phyloP scores from a whole-genome alignment of 2,888 invertebrate genomes.

The Cataglyphis albicans region DNA sequence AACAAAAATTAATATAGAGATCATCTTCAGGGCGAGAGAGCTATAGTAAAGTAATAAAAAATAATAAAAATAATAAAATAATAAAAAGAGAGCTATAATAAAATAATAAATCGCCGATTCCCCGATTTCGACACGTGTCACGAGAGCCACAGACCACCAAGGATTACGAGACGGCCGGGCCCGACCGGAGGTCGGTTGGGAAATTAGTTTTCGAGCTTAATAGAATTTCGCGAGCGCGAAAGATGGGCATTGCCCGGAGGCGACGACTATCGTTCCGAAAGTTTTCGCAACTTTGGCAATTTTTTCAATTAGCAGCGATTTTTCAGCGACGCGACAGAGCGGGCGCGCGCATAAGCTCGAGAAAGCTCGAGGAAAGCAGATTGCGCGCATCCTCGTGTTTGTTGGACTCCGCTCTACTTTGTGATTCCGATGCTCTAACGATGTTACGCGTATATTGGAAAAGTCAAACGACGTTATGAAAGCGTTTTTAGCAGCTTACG shows the following conservation, averaged over 20 bases:
- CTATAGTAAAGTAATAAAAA: no score
- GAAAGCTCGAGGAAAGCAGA: constrained; percentile 7
- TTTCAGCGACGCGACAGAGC: constrained; percentile 62
- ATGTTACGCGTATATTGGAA: constrained; percentile 43
- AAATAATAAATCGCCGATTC: constrained; percentile 52
- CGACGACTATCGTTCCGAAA: constrained; percentile 53
- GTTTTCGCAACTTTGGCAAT: constrained; percentile 72
- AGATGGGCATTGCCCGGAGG: constrained; percentile 59
- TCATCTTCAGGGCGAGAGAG: neutral
- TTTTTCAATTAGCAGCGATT: constrained; percentile 76
- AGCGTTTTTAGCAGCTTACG: constrained; percentile 24
- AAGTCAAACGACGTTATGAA: constrained; percentile 45
- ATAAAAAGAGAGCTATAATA: neutral
- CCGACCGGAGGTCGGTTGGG: constrained; percentile 60
- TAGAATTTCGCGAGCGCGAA: constrained; percentile 79
- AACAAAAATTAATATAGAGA: constrained; percentile 23
- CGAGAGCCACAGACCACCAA: constrained; percentile 47
- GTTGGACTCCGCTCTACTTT: constrained; percentile 28
- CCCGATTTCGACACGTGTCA: constrained; percentile 44
- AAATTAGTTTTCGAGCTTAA: constrained; percentile 80
- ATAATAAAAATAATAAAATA: no score
- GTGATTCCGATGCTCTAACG: constrained; percentile 46
- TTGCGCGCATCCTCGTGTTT: constrained; percentile 8
- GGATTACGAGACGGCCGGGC: constrained; percentile 57
- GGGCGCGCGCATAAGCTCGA: neutral